phyloP scores from a whole-genome alignment of 2,113 vertebrate genomes.

The Theristicus caerulescens region DNA sequence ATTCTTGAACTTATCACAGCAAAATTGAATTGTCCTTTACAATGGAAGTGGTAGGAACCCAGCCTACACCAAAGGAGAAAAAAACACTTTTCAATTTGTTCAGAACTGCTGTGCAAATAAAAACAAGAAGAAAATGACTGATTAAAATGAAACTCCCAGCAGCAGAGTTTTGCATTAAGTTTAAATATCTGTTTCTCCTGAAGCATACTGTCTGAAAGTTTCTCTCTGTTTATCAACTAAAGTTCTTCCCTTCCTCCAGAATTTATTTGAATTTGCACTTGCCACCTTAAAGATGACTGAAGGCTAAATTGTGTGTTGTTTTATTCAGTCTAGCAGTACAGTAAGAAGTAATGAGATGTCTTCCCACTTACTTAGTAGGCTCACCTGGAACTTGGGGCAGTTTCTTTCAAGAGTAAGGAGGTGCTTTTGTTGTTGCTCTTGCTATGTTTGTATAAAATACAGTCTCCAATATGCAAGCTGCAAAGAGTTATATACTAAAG shows the following conservation, averaged over 20 bases:
- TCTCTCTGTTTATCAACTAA: background rate
- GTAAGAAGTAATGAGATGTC: background rate
- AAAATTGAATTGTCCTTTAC: constrained; percentile 34
- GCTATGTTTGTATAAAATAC: background rate
- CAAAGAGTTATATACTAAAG: background rate
- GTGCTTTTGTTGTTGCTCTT: background rate
- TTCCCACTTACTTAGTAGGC: background rate
- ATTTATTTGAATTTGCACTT: background rate
- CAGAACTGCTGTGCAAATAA: constrained; percentile 42
- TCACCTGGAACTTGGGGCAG: background rate
- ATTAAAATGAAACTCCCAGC: constrained; percentile 28
- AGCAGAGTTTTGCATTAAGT: background rate
- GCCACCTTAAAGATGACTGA: background rate
- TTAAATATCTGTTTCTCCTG: constrained; percentile 14
- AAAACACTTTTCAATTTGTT: constrained; percentile 29
- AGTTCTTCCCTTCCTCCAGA: background rate
- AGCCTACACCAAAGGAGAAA: background rate
- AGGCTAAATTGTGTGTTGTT: background rate
- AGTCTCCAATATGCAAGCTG: background rate
- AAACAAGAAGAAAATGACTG: constrained; percentile 24
- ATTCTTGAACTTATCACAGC: background rate
- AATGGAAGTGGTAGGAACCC: background rate
- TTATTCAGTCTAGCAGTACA: background rate
- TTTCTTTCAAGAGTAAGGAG: background rate
- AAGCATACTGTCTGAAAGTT: background rate